These are phyloP conservation scores for Noturus placidus DNA, from an alignment of 2,113 vertebrate species.

Conservation along the genomic window DNA sequence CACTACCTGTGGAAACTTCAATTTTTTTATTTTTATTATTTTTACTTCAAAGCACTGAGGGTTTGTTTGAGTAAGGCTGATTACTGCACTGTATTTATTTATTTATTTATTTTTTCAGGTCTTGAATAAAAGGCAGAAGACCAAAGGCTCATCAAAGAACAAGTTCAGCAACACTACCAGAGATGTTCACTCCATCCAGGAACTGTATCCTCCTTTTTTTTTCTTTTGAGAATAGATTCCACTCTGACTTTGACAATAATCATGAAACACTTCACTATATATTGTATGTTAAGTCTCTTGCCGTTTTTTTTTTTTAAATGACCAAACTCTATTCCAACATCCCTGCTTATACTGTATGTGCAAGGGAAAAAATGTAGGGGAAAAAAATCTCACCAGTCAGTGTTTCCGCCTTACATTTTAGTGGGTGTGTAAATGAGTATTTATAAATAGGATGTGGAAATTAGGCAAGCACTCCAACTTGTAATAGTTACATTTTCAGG, in stretches of 20 bases:
- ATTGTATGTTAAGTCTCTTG: neutral
- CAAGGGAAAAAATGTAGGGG: neutral
- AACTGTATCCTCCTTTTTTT: conserved; percentile 80
- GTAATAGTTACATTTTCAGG: neutral
- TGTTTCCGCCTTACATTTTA: neutral
- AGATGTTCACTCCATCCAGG: conserved; percentile 76
- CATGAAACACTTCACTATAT: neutral
- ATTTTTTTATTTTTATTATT: too few species aligned
- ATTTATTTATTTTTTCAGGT: conserved; percentile 61
- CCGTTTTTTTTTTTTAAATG: neutral
- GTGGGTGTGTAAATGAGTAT: neutral
- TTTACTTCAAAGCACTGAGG: neutral
- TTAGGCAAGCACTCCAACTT: too few species aligned
- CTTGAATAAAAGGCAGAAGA: conserved; percentile 72
- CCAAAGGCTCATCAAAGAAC: conserved; percentile 53
- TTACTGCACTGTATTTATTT: neutral
- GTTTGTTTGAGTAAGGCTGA: neutral
- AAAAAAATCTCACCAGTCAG: neutral
- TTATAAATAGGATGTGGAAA: neutral
- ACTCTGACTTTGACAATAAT: neutral
- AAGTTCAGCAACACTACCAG: conserved; percentile 60
- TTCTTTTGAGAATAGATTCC: neutral
- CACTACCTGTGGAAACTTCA: neutral
- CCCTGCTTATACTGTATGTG: neutral
- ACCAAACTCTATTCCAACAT: neutral